These are phyloP conservation scores for Plusia festucae DNA, from an alignment of 2,888 invertebrate species.

Conservation along the genomic window DNA sequence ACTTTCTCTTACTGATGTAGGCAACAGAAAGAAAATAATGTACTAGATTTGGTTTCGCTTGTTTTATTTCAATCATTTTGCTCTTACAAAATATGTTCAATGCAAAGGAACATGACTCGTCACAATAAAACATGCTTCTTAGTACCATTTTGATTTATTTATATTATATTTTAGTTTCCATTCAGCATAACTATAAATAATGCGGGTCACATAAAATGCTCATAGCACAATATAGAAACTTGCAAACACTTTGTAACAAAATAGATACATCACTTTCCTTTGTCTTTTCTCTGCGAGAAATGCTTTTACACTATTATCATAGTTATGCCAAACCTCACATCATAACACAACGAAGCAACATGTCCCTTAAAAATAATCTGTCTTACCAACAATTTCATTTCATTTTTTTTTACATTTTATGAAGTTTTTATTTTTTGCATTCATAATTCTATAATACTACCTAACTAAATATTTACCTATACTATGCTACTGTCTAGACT, in stretches of 20 bases:
- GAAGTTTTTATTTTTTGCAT: slow-evolving; percentile 89
- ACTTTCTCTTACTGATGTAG: slow-evolving; percentile 19
- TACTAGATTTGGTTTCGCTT: slow-evolving; percentile 87
- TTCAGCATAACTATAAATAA: slow-evolving; percentile 90
- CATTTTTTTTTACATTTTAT: slow-evolving; percentile 89
- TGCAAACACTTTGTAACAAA: slow-evolving; percentile 90
- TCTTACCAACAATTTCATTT: slow-evolving; percentile 90
- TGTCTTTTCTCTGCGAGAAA: slow-evolving; percentile 87
- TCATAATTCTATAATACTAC: slow-evolving; percentile 88
- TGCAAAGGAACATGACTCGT: slow-evolving; percentile 90
- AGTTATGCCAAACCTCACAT: slow-evolving; percentile 88
- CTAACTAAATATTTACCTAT: slow-evolving; percentile 89
- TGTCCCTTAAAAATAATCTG: slow-evolving; percentile 91
- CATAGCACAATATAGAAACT: slow-evolving; percentile 89
- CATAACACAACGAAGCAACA: slow-evolving; percentile 89
- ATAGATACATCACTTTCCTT: slow-evolving; percentile 88
- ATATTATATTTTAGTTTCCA: slow-evolving; percentile 88
- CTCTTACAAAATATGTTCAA: slow-evolving; percentile 90
- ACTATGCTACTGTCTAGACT: slow-evolving; percentile 90
- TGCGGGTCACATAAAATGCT: slow-evolving; percentile 89
- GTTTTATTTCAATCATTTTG: slow-evolving; percentile 90
- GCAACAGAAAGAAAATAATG: slow-evolving; percentile 72
- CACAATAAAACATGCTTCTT: slow-evolving; percentile 90
- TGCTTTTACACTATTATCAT: slow-evolving; percentile 85
- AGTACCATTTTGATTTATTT: slow-evolving; percentile 89